Evolutionary conservation across 2,888 invertebrate genomes (phyloP), one percentile per base, ranked within the genome.

Genomic region (Sarcophaga rosellei): DNA sequence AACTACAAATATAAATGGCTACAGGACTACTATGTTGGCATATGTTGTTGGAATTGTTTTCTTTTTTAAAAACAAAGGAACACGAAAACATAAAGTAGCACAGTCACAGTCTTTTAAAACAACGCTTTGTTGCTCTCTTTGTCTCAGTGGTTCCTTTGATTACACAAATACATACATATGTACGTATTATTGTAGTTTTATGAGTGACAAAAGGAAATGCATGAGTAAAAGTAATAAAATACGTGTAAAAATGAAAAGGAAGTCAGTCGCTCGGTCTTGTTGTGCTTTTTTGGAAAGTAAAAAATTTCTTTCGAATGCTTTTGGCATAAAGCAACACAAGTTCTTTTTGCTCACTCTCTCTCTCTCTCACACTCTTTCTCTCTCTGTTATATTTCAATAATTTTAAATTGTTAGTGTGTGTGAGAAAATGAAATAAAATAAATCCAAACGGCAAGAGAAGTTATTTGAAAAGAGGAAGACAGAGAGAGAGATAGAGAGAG

Each of bases 351-450:
- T 3, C 8, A 1, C 35, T 35, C 35, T 35, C 35, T 10, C 35
- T 2, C 35, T 35, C 6, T 8, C 35, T 35, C 35, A 6, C 35
- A 4, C 21, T 57, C 72, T 66, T 35, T 80, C 66, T 63, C 69
- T 66, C 59, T 77, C 80, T 77, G 83, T 80, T 80, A 68, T 83
- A 74, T 83, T 86, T 86, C 80, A 86, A 83, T 47, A 83, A 81
- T 69, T 83, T 86, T 62, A 83, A 86, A 77, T 83, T 83, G 69
- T 81, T 83, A 4, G 20, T 21, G 3, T 45, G n/a, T n/a, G 11
- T 21, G 8, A 57, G 44, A 25, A 12, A 25, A 57, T 47, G 69
- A 15, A 21, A 53, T 12, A 25, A 20, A 12, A n/a, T 1, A 68
- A 74, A 68, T 1, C 17, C 61, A n/a, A 61, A 21, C 25, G 45